Conservation (phyloP, 2,797 vertebrate genomes). For the Sebastiscus albofasciatus region DNA sequence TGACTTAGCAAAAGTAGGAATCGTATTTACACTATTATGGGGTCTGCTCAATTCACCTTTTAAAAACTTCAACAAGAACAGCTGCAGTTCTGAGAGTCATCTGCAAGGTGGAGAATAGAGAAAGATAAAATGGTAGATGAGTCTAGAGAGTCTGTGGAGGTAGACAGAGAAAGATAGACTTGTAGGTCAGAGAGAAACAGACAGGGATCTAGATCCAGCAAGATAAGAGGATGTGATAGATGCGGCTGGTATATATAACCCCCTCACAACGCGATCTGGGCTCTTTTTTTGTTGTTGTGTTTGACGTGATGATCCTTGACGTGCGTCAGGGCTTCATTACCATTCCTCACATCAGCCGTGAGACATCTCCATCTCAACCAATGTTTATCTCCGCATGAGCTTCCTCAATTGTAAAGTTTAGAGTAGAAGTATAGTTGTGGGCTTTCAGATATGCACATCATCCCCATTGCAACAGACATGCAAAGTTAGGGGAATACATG, state of each 20-base stretch:
- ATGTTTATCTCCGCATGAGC: conserved; percentile 20
- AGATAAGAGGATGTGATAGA: conserved; percentile 17
- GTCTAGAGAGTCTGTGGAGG: neutral
- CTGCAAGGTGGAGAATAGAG: neutral
- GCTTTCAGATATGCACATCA: conserved; percentile 18
- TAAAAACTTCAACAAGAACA: conserved; percentile 14
- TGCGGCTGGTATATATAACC: conserved; percentile 39
- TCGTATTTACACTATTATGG: neutral
- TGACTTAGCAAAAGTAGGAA: neutral
- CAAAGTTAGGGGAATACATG: conserved; percentile 9
- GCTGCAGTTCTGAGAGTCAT: conserved; percentile 9
- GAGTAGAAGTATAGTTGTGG: neutral
- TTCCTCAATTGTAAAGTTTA: conserved; percentile 25
- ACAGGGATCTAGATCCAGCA: conserved; percentile 21
- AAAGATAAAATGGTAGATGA: neutral
- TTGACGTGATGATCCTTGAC: conserved; percentile 59
- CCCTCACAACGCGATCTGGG: conserved; percentile 20
- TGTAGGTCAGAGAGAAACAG: conserved; percentile 5
- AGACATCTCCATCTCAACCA: conserved; percentile 38
- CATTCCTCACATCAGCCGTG: conserved; percentile 47
- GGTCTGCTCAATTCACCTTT: neutral
- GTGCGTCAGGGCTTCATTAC: conserved; percentile 48
- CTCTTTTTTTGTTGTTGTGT: conserved; percentile 19
- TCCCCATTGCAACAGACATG: conserved; percentile 11
- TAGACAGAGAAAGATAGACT: neutral